Percentiles rank a stretch among this genome's conserved stretches.
phyloP scores from a whole-genome alignment of 2,888 invertebrate species.

The Andrena trimmerana region DNA sequence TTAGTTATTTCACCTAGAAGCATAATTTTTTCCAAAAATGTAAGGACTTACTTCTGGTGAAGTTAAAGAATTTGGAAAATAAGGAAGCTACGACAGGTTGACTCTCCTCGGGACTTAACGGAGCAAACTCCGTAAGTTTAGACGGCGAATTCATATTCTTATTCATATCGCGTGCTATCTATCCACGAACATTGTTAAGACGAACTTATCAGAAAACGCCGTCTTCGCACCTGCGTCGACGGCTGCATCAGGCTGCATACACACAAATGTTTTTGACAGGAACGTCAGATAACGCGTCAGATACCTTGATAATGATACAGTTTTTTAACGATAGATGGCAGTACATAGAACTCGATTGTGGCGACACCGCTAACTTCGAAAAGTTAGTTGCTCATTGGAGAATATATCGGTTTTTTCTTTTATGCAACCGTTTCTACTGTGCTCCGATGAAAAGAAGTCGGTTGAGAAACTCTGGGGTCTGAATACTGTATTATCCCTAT shows the following conservation, averaged over 20 bases:
- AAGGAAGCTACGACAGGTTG: slow-evolving; percentile 91
- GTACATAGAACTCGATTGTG: not conserved
- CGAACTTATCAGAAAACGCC: slow-evolving; percentile 6
- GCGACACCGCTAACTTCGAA: too few relatives aligned
- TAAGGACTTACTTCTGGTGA: slow-evolving; percentile 86
- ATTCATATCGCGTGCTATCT: slow-evolving; percentile 84
- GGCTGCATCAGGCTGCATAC: slow-evolving; percentile 5
- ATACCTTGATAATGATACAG: not conserved
- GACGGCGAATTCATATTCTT: slow-evolving; percentile 88
- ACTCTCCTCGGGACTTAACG: slow-evolving; percentile 91
- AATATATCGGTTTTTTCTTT: too few relatives aligned
- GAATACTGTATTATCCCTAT: too few relatives aligned
- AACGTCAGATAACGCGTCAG: slow-evolving; percentile 48
- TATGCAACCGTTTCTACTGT: too few relatives aligned
- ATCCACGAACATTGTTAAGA: slow-evolving; percentile 47
- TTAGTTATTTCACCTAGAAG: not conserved
- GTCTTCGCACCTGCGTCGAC: slow-evolving; percentile 9
- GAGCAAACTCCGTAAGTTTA: slow-evolving; percentile 92
- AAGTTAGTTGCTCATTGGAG: too few relatives aligned
- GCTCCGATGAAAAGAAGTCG: too few relatives aligned
- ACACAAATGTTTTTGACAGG: slow-evolving; percentile 48
- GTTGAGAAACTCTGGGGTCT: too few relatives aligned
- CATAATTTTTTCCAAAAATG: not conserved
- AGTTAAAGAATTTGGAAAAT: slow-evolving; percentile 91
- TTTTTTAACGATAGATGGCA: slow-evolving; percentile 25